Percentiles rank a stretch among this genome's conserved stretches.
phyloP scores from a whole-genome alignment of 2,113 vertebrate species.

The Speoplatyrhinus poulsoni region DNA sequence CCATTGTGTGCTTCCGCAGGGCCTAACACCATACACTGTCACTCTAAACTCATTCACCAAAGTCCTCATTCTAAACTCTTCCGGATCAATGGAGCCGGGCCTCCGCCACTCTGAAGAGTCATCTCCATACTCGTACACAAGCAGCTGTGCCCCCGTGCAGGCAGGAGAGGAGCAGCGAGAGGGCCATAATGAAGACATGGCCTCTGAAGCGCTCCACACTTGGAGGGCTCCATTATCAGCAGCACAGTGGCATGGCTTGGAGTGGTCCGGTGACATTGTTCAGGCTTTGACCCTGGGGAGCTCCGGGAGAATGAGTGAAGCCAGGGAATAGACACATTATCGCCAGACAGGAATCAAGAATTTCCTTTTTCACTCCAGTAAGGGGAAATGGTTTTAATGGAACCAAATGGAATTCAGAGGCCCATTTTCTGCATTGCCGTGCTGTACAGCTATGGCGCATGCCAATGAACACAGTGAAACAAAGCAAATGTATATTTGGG shows the following conservation, averaged over 20 bases:
- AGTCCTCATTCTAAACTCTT: conserved; percentile 31
- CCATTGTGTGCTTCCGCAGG: conserved; percentile 48
- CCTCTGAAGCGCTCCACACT: conserved; percentile 58
- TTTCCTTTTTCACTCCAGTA: conserved; percentile 65
- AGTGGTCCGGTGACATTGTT: conserved; percentile 73
- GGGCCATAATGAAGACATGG: conserved; percentile 68
- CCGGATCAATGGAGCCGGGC: conserved; percentile 49
- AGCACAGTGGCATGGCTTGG: conserved; percentile 51
- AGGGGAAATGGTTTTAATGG: conserved; percentile 36
- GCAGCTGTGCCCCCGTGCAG: conserved; percentile 56
- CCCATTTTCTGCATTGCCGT: conserved; percentile 16
- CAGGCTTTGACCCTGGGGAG: conserved; percentile 57
- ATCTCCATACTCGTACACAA: conserved; percentile 52
- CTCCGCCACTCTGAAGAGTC: conserved; percentile 62
- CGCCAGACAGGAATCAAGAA: conserved; percentile 72
- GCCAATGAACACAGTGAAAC: conserved; percentile 9
- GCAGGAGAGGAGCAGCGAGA: conserved; percentile 49
- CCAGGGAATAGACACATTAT: conserved; percentile 69
- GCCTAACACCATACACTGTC: conserved; percentile 51
- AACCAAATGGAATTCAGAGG: conserved; percentile 35
- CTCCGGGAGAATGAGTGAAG: conserved; percentile 62
- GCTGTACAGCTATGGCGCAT: conserved; percentile 17
- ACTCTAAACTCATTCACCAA: conserved; percentile 30
- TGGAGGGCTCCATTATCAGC: conserved; percentile 67
- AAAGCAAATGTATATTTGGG: conserved; percentile 17